Base-by-base conservation (phyloP, 2,797 vertebrate species). In the Myotis pilosus region DNA sequence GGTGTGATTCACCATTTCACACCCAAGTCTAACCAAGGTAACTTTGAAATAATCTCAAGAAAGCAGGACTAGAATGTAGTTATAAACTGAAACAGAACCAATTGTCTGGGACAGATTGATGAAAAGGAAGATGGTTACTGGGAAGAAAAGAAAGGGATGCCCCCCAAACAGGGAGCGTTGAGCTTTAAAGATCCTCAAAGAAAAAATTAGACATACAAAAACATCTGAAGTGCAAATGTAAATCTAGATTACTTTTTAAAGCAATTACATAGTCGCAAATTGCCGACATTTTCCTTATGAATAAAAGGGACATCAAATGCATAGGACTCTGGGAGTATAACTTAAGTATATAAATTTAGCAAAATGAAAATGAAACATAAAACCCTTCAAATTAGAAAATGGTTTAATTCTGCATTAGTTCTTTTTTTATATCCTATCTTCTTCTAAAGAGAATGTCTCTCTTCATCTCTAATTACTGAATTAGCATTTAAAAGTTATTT, bases 281-380 rank as follows among this genome's bases (percentile, higher is more conserved):
- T 60, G 41, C 51, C 12, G 79, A 76, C 38, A 71, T 62, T 74
- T 92, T 76, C 64, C 71, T 30, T 64, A 66, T 66, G 20, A 49
- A 53, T 74, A 80, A 88, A 49, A 72, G 49, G 93, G 66, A 85
- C 8, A 64, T 20, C n/a, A 91, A 85, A 49, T 57, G n/a, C 36
- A 62, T 1, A 71, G 36, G 66, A 87, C 36, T 38, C 41, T 71
- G 68, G 13, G 30, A 75, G 9, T 41, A 20, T 60, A 82, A 86
- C 51, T 64, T 51, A 68, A 23, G 47, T 91, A 78, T 82, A 89
- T 81, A 94, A 89, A 86, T 78, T 92, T 53, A 92, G 22, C 25
- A 80, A 88, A 90, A 92, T 60, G 30, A 22, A 96, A 93, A 87
- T 90, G 87, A 81, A 88, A 93, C 53, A 80, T 47, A 88, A 95